These are phyloP conservation scores for Pseudoips prasinana DNA, from an alignment of 2,888 invertebrate genomes.

Conservation along the genomic window DNA sequence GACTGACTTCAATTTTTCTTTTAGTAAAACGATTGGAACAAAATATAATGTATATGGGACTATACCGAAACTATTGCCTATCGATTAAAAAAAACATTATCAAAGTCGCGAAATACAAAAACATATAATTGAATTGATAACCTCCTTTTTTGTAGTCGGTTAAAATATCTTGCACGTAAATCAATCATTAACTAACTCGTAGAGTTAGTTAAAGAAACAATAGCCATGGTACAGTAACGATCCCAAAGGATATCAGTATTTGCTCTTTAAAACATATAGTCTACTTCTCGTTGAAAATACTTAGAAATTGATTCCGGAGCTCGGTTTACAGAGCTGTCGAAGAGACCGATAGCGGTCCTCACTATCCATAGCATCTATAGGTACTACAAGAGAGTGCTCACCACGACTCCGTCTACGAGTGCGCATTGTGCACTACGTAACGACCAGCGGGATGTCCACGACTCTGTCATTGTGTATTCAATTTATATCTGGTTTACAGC, in stretches of 20 bases:
- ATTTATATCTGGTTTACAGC: slow-evolving; percentile 4
- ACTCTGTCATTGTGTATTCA: slow-evolving; percentile 24
- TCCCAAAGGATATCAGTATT: slow-evolving; percentile 30
- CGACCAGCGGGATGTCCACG: not conserved
- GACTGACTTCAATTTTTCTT: too few relatives aligned
- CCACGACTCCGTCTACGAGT: slow-evolving; percentile 24
- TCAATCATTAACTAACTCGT: too few relatives aligned
- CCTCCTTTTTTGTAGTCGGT: too few relatives aligned
- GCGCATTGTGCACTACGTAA: not conserved
- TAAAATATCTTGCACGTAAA: too few relatives aligned
- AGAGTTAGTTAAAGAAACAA: slow-evolving; percentile 15
- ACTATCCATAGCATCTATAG: slow-evolving; percentile 40
- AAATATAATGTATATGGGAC: too few relatives aligned
- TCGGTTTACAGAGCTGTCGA: slow-evolving; percentile 69
- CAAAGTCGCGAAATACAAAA: too few relatives aligned
- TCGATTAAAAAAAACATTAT: too few relatives aligned
- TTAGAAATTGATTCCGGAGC: slow-evolving; percentile 49
- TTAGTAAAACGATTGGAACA: too few relatives aligned
- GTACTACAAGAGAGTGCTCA: slow-evolving; percentile 41
- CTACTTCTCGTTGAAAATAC: slow-evolving; percentile 45
- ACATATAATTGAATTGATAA: too few relatives aligned
- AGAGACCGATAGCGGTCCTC: slow-evolving; percentile 46
- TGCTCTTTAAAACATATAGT: slow-evolving; percentile 35
- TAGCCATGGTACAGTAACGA: slow-evolving; percentile 13
- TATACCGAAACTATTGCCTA: too few relatives aligned